Base-by-base conservation (phyloP, 2,888 invertebrate genomes). In the Dinocampus coccinellae region DNA sequence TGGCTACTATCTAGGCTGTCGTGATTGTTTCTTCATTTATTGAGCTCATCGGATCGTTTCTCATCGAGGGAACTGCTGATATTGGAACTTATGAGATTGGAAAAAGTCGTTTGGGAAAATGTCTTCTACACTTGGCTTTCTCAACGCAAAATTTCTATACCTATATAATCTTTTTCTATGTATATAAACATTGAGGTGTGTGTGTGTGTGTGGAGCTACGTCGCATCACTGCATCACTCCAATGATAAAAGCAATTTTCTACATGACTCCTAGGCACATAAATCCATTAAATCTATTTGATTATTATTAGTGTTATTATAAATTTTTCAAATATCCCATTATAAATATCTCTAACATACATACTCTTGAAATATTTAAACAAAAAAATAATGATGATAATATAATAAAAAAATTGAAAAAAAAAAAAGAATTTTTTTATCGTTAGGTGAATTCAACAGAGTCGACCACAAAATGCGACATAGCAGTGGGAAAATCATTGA, bases 41-140 rank as follows among this genome's bases (percentile, higher is more conserved):
- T 64, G 70, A 47, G 58, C 60, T 65, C 65, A 65, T 65, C 58
- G 70, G 33, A 57, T 65, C 39, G 42, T 65, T 70, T 65, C 57
- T 70, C 70, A 70, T 58, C 34, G 70, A 52, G 47, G 16, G 13
- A 22, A 29, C 29, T 65, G 39, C 58, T 65, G 33, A 65, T 65
- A 70, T 70, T 70, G 60, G 52, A 65, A 70, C 60, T 70, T 70
- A 70, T 70, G 70, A 70, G 70, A 65, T 70, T 70, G 70, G 65
- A 70, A 70, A 70, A 70, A 58, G 70, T 65, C 70, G 65, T 65
- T 65, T 58, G 39, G 22, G 63, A 42, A 63, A 63, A 39, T 70
- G 63, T 58, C 70, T 47, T 63, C 26, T 13, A 47, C n/a, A n/a
- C 39, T 29, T 26, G 63, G 39, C n/a, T 58, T 58, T 16, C 47